Evolutionary conservation across 2,113 vertebrate genomes (phyloP), one percentile per base, ranked within the genome.

Genomic region (Ploceus nigricollis): DNA sequence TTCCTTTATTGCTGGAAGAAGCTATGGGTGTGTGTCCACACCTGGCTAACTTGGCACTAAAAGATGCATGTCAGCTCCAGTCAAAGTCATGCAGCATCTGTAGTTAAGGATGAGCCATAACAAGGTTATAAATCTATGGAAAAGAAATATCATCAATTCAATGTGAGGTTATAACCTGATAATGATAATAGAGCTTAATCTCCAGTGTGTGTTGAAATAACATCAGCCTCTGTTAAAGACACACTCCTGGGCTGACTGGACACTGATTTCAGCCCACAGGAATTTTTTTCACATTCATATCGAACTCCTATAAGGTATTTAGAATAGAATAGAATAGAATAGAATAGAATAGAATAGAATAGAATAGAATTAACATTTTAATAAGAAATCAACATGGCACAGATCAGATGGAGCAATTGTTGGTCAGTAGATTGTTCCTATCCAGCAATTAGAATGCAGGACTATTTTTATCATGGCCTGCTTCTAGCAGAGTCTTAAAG

Each of bases 91-190:
- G 45, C 20, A 92, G 25, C 30, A 66, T 30, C 37, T 76, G 28
- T 25, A 56, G 51, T 12, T 90, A 90, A 90, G 76, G 63, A 39
- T 7, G 33, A 65, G 31, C 53, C 64, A 87, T 60, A 87, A 47
- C 17, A 45, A 61, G 54, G 19, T 35, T 47, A 57, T 88, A 72
- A 73, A 80, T 82, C 63, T 30, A 6, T 7, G 21, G 50, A 54
- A 82, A 90, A 77, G 11, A 69, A 88, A 90, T 25, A 4, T 6
- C 27, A 82, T 79, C 25, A 53, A 35, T 61, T 61, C 70, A 61
- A 76, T 57, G 27, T 24, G 75, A 78, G 24, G 45, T 77, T 47
- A 35, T 35, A 80, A 50, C 3, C 3, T 0, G 0, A 28, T 50
- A 80, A 90, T 85, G 86, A 31, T 39, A 86, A 42, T n/a, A 76